These are phyloP conservation scores for Sesia bembeciformis DNA, from an alignment of 2,888 invertebrate genomes.

Conservation along the genomic window DNA sequence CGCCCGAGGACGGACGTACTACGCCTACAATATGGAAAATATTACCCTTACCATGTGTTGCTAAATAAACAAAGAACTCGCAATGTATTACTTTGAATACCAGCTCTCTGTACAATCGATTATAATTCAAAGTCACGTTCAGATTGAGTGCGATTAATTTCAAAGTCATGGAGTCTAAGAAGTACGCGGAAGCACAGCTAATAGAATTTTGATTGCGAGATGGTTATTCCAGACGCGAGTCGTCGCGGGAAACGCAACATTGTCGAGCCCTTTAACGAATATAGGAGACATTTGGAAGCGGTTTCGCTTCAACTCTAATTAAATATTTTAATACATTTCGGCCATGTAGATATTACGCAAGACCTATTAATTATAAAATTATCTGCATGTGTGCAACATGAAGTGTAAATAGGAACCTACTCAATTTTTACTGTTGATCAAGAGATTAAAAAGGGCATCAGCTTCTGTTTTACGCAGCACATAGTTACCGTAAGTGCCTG, in stretches of 20 bases:
- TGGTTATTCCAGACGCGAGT: slow-evolving; percentile 40
- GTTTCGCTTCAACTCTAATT: slow-evolving; percentile 50
- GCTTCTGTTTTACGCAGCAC: not conserved
- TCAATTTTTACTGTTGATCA: not conserved
- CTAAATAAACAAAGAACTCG: slow-evolving; percentile 28
- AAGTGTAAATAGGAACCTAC: not conserved
- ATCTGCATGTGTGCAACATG: no score
- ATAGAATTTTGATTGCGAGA: slow-evolving; percentile 50
- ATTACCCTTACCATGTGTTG: slow-evolving; percentile 33
- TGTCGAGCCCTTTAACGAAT: slow-evolving; percentile 32
- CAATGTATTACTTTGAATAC: not conserved
- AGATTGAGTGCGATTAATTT: not conserved
- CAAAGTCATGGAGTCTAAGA: slow-evolving; percentile 17
- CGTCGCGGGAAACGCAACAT: slow-evolving; percentile 44
- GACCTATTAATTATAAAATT: no score
- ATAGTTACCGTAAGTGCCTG: not conserved
- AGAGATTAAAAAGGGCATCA: not conserved
- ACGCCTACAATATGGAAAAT: slow-evolving; percentile 53
- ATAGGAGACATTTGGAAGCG: slow-evolving; percentile 38
- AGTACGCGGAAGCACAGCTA: slow-evolving; percentile 33
- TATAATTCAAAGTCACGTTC: not conserved
- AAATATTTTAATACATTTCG: slow-evolving; percentile 63
- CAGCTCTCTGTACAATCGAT: not conserved
- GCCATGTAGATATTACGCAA: slow-evolving; percentile 17
- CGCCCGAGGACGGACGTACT: slow-evolving; percentile 50